A percentile compares a stretch with the other conserved stretches of the same genome.
Conservation (phyloP, 2,113 vertebrate genomes). For the Tiliqua scincoides region DNA sequence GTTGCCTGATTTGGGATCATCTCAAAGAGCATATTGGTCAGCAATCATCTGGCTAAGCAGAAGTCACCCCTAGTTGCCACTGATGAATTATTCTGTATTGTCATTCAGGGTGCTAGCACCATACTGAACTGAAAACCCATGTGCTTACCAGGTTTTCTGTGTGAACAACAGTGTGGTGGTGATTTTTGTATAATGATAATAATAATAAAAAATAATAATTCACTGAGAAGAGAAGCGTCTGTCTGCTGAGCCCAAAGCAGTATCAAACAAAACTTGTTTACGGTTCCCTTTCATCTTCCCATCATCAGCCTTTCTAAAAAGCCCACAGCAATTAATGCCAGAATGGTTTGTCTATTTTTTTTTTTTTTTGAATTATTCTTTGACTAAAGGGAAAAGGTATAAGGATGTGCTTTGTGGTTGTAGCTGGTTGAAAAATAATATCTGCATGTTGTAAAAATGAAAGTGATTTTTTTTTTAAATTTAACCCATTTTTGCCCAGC, state of each 20-base stretch:
- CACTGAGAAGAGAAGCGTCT: conserved; percentile 47
- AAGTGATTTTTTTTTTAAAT: conserved; percentile 19
- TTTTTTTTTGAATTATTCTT: conserved; percentile 37
- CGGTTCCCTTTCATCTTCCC: conserved; percentile 56
- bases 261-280: conserved; percentile 53
- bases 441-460: conserved; percentile 8
- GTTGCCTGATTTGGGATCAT: conserved; percentile 44
- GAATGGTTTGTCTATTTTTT: neutral
- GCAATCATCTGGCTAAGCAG: conserved; percentile 7
- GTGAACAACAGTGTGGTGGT: conserved; percentile 48
- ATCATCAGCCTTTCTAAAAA: conserved; percentile 50
- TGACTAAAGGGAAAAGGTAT: conserved; percentile 30
- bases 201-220: conserved; percentile 44
- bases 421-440: conserved; percentile 11
- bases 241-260: conserved; percentile 53
- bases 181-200: conserved; percentile 12
- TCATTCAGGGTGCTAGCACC: conserved; percentile 40
- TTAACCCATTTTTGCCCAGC: too few species aligned
- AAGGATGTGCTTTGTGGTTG: conserved; percentile 11
- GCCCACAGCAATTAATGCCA: conserved; percentile 53
- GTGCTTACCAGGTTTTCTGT: conserved; percentile 43
- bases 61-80: conserved; percentile 38
- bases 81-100: conserved; percentile 23
- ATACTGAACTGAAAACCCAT: conserved; percentile 30
- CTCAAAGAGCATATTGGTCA: conserved; percentile 25